Evolutionary conservation across 2,113 vertebrate species (phyloP).

Genomic region (Elephas maximus): DNA sequence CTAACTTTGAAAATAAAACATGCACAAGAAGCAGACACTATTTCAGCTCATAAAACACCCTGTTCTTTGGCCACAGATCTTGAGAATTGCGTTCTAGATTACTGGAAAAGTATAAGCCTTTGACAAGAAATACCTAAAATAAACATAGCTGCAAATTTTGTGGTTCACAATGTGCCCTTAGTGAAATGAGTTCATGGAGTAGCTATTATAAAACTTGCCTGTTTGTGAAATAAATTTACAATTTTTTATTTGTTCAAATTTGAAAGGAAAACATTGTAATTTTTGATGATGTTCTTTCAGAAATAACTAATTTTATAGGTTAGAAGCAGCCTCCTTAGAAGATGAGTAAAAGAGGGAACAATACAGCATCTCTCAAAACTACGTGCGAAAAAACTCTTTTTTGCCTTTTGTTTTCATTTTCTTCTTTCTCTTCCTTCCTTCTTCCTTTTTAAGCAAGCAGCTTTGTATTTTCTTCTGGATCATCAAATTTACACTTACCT

Average conservation of each 20-base stretch:
- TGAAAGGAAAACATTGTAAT: background rate
- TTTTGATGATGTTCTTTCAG: background rate
- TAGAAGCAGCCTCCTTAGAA: background rate
- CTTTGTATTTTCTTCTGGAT: background rate
- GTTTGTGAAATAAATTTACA: background rate
- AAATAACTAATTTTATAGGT: background rate
- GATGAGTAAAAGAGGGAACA: background rate
- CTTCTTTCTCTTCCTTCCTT: background rate
- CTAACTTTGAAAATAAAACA: conserved; percentile 53
- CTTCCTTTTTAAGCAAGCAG: background rate
- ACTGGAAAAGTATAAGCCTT: conserved; percentile 47
- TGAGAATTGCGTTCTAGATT: conserved; percentile 47
- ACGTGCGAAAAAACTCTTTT: background rate
- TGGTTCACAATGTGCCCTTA: background rate
- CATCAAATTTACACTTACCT: background rate
- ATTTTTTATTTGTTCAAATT: background rate
- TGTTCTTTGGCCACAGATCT: background rate
- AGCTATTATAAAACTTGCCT: background rate
- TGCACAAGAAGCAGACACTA: background rate
- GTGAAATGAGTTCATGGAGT: conserved; percentile 14
- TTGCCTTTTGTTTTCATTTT: background rate
- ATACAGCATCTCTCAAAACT: background rate
- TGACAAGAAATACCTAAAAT: conserved; percentile 45
- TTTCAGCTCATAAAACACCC: conserved; percentile 32
- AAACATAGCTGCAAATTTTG: conserved; percentile 23